Evolutionary conservation across 2,888 invertebrate species (phyloP), one percentile per base, ranked within the genome.

Genomic region (Pseudococcus viburni): DNA sequence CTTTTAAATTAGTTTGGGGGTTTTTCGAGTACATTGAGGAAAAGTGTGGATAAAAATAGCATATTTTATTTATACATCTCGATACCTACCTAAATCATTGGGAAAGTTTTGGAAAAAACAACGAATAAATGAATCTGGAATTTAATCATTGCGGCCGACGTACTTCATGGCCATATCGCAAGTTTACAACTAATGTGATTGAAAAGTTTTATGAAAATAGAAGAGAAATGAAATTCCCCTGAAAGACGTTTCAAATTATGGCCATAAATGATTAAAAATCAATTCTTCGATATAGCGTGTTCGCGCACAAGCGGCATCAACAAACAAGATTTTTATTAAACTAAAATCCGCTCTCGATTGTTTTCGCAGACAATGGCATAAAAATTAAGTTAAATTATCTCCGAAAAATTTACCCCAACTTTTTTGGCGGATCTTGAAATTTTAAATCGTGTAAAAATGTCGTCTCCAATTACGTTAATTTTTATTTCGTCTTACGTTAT

Each of bases 131-230:
- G 68, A 73, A 73, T 73, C 68, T 73, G 33, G 68, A 73, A 73
- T 73, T 73, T 73, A 73, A 73, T 73, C 68, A 73, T 33, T 73
- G 68, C 33, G 68, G 68, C 33, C 68, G 68, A 33, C 68, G 68
- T 73, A 33, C 68, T 73, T 73, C 68, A 73, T 73, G 68, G 68
- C 68, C 68, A 73, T 73, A 73, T 73, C 68, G 68, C 68, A 73
- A 73, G 68, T 73, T 73, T 73, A 73, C 68, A 73, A 73, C 68
- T 73, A 73, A 73, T 73, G 68, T 73, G 68, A 73, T 73, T 73
- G 68, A 73, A 73, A 73, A 73, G 68, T 73, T 73, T 64, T 73
- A 73, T 73, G 68, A 73, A 73, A 73, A 73, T 73, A 73, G 68
- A 73, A 73, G 68, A 73, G 68, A 73, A 73, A 73, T 73, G 68